Base-by-base conservation (phyloP, 2,113 vertebrate species). In the Gadus macrocephalus region DNA sequence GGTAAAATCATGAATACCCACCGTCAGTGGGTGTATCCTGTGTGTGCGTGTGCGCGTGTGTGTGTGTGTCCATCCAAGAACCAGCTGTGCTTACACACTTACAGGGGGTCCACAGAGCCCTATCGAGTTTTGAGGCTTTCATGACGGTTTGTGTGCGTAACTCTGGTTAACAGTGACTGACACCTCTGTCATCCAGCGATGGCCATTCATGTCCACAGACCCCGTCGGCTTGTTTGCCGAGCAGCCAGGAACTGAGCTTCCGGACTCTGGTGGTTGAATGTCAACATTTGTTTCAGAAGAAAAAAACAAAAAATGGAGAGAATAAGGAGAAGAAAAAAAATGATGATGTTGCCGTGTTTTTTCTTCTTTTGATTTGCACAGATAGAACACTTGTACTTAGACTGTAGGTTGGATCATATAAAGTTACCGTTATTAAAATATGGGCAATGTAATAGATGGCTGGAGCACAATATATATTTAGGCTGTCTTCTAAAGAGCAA, bases 371-470 rank as follows among this genome's bases (percentile, higher is more conserved):
- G 1, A 77, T 85, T 88, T 88, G 86, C 88, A 89, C 85, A 88
- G 83, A 49, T 49, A 85, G 81, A 83, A 71, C 80, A 78, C 76
- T 86, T 76, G 88, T 90, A 91, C 89, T 78, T 80, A 83, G 77
- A 77, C 82, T 73, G 74, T 76, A 67, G 78, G 71, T n/a, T 73
- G 77, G 80, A 71, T 78, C 74, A 77, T 71, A 60, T 78, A 72
- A 66, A 80, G n/a, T 72, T 82, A 88, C 80, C 84, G 84, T 87
- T 86, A 81, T 56, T 53, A 76, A 12, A 71, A 67, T 67, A 67
- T 75, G 76, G 70, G 66, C 55, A 53, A 42, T 53, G 42, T 58
- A 22, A 35, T 76, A 62, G 71, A 9, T 64, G 74, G 79, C 73
- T 72, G 72, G 77, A 85, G 83, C 85, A 88, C 85, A 86, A 83